Base-by-base conservation (phyloP, 1,140 invertebrate species). In the Drosophila sechellia region DNA sequence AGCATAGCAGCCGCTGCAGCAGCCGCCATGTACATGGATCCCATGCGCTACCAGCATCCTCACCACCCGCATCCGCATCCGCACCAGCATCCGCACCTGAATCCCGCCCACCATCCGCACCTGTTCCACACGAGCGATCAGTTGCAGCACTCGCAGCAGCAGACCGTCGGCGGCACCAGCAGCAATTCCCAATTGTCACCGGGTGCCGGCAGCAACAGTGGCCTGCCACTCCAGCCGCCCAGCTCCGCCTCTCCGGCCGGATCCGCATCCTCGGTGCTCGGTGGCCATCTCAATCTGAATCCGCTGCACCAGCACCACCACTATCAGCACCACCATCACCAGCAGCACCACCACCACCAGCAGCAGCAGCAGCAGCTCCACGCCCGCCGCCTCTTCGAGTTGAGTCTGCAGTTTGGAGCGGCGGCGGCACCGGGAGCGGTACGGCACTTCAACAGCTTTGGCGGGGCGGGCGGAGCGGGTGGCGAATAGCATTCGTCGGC, bases 21-120 rank as follows among this genome's bases (percentile, higher is more conserved):
- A 71, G 90, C 90, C 50, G 92, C 91, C 25, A 92, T 92, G 90
- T 92, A 92, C 78, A 92, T 92, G 69, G 92, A 92, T 90, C 91
- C 91, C 35, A 90, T 91, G 84, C 90, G 91, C 55, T 92, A 92
- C 54, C 90, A 92, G 37, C 91, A 92, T 49, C 87, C 91, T 27
- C 91, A 92, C 25, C 84, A 90, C 48, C 75, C 87, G 43, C 91
- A 92, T 54, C 66, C 69, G 20, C 91, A 92, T 78, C 81, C 89
- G 20, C 85, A 91, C 57, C 91, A 92, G 73, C 90, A 92, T 77
- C 89, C 91, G 70, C 91, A 92, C 53, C 65, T 92, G 42, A 92
- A 92, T 89, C 90, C 91, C 77, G 90, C 87, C 77, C 91, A 92
- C 78, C 91, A 92, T 89, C 91, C 91, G 65, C 91, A 92, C 79